A percentile compares a stretch with the other conserved stretches of the same genome.
These are phyloP conservation scores for Conomelus anceps DNA, from an alignment of 2,888 invertebrate species.

Conservation along the genomic window DNA sequence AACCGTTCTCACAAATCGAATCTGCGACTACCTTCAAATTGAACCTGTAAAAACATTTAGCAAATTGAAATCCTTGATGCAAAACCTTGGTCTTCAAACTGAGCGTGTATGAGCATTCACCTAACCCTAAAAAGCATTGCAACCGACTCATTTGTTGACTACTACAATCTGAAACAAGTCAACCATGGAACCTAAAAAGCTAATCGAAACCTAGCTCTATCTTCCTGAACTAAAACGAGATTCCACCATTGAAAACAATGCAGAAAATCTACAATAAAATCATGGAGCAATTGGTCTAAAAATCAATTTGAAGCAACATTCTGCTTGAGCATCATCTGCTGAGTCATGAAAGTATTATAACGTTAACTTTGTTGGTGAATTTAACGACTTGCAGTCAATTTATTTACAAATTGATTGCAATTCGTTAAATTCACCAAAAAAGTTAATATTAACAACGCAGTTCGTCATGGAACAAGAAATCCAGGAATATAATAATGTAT, in stretches of 20 bases:
- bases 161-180: not conserved
- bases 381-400: no score
- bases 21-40: not conserved
- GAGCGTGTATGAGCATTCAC: not conserved
- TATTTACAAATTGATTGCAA: no score
- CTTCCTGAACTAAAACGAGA: not conserved
- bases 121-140: not conserved
- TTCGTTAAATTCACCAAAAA: no score
- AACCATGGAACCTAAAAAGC: not conserved
- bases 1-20: not conserved
- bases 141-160: not conserved
- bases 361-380: no score
- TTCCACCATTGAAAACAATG: no score
- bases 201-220: not conserved
- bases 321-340: no score
- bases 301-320: not conserved
- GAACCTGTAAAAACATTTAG: not conserved
- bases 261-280: no score
- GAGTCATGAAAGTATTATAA: no score
- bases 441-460: no score
- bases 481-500: no score
- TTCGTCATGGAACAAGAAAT: no score
- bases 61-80: not conserved
- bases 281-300: not conserved
- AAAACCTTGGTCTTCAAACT: not conserved